Percentiles rank a stretch among this genome's conserved stretches.
Conservation (phyloP, 2,797 vertebrate species). For the Xiphophorus birchmanni region DNA sequence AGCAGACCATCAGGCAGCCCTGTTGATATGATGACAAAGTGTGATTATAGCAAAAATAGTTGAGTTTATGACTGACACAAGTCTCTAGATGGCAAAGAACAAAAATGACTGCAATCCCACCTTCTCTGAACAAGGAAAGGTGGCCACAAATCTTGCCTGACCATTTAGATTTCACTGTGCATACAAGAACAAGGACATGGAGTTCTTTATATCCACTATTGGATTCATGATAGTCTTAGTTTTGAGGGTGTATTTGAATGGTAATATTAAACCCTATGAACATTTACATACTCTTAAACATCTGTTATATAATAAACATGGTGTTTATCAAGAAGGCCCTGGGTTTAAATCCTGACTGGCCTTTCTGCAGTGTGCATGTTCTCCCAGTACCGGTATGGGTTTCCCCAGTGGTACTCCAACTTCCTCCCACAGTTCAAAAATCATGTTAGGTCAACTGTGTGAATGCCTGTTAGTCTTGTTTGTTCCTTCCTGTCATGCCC, state of each 20-base stretch:
- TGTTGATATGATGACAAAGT: slow-evolving; percentile 46
- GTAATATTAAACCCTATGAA: neutral
- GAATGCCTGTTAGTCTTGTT: neutral
- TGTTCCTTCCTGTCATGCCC: neutral
- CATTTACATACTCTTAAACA: neutral
- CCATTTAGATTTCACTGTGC: slow-evolving; percentile 4
- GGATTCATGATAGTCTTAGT: neutral
- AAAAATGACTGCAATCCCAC: slow-evolving; percentile 12
- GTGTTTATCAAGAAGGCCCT: neutral
- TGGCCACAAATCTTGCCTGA: slow-evolving; percentile 30
- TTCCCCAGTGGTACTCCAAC: neutral
- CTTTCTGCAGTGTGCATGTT: neutral
- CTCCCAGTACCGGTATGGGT: neutral
- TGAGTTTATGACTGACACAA: slow-evolving; percentile 26
- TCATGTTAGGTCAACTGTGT: neutral
- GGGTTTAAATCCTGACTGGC: neutral
- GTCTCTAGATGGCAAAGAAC: slow-evolving; percentile 8
- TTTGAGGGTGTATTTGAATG: neutral
- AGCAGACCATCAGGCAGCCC: slow-evolving; percentile 46
- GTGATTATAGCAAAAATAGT: slow-evolving; percentile 2
- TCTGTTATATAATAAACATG: neutral
- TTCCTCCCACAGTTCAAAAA: neutral
- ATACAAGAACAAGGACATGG: slow-evolving; percentile 10
- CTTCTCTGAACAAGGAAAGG: neutral
- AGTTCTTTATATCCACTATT: neutral